Conservation (phyloP, 2,888 invertebrate species). For the Pharmacophagus antenor region DNA sequence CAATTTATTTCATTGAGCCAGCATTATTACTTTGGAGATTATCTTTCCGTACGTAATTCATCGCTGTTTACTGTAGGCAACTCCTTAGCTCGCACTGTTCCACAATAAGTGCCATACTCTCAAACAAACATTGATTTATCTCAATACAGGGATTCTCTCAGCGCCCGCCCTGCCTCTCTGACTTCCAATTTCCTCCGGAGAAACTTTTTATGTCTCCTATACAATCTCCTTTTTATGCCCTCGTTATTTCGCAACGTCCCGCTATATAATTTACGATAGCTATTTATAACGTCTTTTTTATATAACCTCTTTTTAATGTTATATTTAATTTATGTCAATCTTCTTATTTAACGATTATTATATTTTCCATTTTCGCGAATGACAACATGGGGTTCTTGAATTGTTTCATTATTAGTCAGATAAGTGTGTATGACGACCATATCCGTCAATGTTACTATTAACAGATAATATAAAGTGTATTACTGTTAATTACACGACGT, state of each 20-base stretch:
- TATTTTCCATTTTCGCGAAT: not conserved
- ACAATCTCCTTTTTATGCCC: constrained; percentile 61
- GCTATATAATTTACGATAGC: constrained; percentile 25
- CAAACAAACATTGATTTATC: constrained; percentile 79
- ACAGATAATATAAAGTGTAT: no score
- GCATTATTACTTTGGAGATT: no score
- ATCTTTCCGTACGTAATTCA: not conserved
- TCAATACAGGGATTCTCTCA: constrained; percentile 72
- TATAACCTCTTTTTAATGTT: constrained; percentile 27
- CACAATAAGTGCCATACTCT: constrained; percentile 64
- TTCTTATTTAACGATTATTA: no score
- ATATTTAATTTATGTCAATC: not conserved
- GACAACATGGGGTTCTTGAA: no score
- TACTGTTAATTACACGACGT: no score
- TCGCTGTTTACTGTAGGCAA: not conserved
- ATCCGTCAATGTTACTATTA: no score
- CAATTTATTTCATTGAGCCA: no score
- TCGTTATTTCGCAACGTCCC: constrained; percentile 16
- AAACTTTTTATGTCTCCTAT: constrained; percentile 75
- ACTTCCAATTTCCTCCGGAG: constrained; percentile 67
- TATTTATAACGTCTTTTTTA: constrained; percentile 43
- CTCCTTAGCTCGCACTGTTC: constrained; percentile 49
- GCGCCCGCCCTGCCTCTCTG: constrained; percentile 44
- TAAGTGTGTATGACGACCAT: no score
- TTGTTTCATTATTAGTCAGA: no score